Evolutionary conservation across 2,113 vertebrate genomes (phyloP), one percentile per base, ranked within the genome.

Genomic region (Heteronetta atricapilla): DNA sequence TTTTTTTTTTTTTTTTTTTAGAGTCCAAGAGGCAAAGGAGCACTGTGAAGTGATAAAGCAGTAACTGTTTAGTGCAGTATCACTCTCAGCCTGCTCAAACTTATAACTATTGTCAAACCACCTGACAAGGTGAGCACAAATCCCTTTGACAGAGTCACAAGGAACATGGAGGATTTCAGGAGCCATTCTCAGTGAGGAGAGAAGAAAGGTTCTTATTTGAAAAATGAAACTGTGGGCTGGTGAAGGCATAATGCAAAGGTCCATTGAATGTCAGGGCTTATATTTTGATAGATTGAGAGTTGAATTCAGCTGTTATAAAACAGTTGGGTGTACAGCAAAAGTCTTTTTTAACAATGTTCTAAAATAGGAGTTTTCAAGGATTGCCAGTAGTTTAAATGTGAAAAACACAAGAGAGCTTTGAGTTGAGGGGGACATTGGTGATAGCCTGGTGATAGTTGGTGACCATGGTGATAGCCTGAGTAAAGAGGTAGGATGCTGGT

Each of bases 401-500:
- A 75, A 89, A 92, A 89, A 40, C 10, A 67, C 28, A 53, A 63
- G 20, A 42, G 68, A 50, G 31, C 70, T 94, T 33, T 59, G 29
- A 86, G 72, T 34, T 77, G 33, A 81, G 52, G 60, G n/a, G 66
- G 76, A 79, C 18, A 31, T 20, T 38, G 34, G 58, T 86, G 72
- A 62, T 63, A 42, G 44, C 40, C 50, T 78, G 46, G n/a, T n/a
- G n/a, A n/a, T n/a, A n/a, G n/a, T n/a, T n/a, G n/a, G n/a, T n/a
- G n/a, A n/a, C 92, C 76, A 12, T 63, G 34, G 58, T 86, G 72
- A 62, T 63, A 42, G 44, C 40, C 50, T 78, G 46, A 78, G 46
- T 83, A 86, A 88, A 74, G n/a, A 83, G 68, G n/a, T 59, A 90
- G 68, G 59, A 70, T 90, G 91, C 40, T 91, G 38, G 33, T 80